Evolutionary conservation across 2,888 invertebrate species (phyloP), one percentile per base, ranked within the genome.

Genomic region (Epistrophella euchroma): DNA sequence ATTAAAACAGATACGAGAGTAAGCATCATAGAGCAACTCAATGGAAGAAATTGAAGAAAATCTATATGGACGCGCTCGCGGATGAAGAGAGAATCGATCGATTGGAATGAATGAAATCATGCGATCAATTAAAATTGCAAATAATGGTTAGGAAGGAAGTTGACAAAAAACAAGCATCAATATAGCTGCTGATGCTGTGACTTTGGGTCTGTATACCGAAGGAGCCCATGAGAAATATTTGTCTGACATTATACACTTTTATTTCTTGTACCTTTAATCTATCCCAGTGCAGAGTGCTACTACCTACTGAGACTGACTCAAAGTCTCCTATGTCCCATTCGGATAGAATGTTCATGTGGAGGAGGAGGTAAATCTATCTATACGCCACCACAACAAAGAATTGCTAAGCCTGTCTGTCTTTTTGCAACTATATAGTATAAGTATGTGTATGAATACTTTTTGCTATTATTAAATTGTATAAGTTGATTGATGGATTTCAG

Each of bases 61-160:
- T 75, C 70, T 19, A 81, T 70, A 58, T 77, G 45, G 82, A 73
- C 68, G 60, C 58, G 50, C 47, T 75, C 60, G 13, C 13, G 47
- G 47, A 66, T 66, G 62, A 37, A 62, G 62, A 66, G 76, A 50
- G 74, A 79, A 74, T 47, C 80, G 68, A 85, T 80, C 85, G 85
- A 80, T 80, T 68, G 80, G 85, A 81, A 86, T 86, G 81, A 86
- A 86, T 81, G 81, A 86, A 86, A 86, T 81, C 85, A 86, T 77
- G 81, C 81, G 77, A 86, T 86, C 86, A 86, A 86, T 86, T 86
- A 86, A 86, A 86, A 81, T 81, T 81, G 76, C 86, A 86, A 86
- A 86, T 81, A 86, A 86, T 81, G 70, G 64, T 13, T 70, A 62
- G 62, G 77, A 73, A 68, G 72, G 70, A 73, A 58, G 81, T 60